Base-by-base conservation (phyloP, 2,888 invertebrate species). In the Leucoma salicis region DNA sequence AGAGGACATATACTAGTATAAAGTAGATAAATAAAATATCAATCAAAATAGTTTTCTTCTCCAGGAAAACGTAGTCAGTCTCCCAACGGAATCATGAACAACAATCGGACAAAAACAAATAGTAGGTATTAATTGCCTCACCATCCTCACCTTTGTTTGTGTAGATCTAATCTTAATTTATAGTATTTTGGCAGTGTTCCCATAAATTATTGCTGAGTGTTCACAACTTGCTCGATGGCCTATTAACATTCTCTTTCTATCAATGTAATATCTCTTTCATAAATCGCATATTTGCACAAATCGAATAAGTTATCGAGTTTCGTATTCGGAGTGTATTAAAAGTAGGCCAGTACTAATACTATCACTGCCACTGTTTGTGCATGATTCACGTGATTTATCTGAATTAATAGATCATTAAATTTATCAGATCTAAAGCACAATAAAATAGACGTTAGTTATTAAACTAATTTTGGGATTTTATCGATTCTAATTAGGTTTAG, bases 91-190 rank as follows among this genome's bases (percentile, higher is more conserved):
- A 35, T n/a, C 29, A 16, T 16, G 28, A 27, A 15, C 8, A 16
- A 18, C 18, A 28, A 6, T 3, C 14, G 15, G 6, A 11, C 13
- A 31, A 37, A 28, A 37, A 37, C 37, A 37, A 12, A 31, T 14
- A 37, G 2, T n/a, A n/a, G n/a, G n/a, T 27, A 31, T 55, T 48
- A 53, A 55, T 56, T 53, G 46, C 44, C 44, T 14, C 54, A 48
- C 48, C 46, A 44, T 57, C 38, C 13, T 38, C 39, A 46, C 45
- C 44, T 53, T 45, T 58, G 48, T 53, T 55, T 45, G 33, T 44
- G 34, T 28, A 45, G 25, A 46, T 49, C 43, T 45, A 43, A 44
- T 31, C 33, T 37, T 21, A 42, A 55, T 55, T 57, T 57, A 57
- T 49, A 21, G 46, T 4, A 33, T 31, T 24, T 14, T 27, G 37